phyloP scores from a whole-genome alignment of 2,113 vertebrate species.

The Carollia perspicillata region DNA sequence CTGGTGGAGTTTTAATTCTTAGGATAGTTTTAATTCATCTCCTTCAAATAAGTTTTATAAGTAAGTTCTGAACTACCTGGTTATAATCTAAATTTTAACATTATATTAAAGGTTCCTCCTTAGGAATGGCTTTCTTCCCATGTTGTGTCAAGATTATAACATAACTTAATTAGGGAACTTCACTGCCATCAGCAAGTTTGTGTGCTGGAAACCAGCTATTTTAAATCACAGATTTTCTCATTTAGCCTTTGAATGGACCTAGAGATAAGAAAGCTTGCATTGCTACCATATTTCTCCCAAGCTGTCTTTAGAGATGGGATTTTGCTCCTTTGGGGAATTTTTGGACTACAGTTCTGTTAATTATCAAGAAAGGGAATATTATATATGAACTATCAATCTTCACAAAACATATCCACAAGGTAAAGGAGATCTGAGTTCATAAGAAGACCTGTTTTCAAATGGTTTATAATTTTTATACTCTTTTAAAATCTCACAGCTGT shows the following conservation, averaged over 20 bases:
- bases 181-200: constrained; percentile 34
- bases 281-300: constrained; percentile 37
- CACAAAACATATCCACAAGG: not conserved
- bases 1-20: not conserved
- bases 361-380: constrained; percentile 41
- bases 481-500: not conserved
- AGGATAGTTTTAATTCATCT: not conserved
- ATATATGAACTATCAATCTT: not conserved
- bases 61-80: not conserved
- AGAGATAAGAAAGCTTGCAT: constrained; percentile 35
- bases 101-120: constrained; percentile 3
- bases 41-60: not conserved
- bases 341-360: constrained; percentile 2
- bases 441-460: not conserved
- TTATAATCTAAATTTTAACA: constrained; percentile 39
- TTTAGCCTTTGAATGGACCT: constrained; percentile 33
- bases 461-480: not conserved
- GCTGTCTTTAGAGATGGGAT: constrained; percentile 13
- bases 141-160: not conserved
- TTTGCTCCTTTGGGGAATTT: not conserved
- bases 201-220: constrained; percentile 24
- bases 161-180: constrained; percentile 48
- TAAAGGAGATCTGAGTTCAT: not conserved
- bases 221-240: constrained; percentile 56
- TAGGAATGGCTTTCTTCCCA: constrained; percentile 4